Evolutionary conservation across 2,797 vertebrate genomes (phyloP).

Genomic region (Octomys mimax): DNA sequence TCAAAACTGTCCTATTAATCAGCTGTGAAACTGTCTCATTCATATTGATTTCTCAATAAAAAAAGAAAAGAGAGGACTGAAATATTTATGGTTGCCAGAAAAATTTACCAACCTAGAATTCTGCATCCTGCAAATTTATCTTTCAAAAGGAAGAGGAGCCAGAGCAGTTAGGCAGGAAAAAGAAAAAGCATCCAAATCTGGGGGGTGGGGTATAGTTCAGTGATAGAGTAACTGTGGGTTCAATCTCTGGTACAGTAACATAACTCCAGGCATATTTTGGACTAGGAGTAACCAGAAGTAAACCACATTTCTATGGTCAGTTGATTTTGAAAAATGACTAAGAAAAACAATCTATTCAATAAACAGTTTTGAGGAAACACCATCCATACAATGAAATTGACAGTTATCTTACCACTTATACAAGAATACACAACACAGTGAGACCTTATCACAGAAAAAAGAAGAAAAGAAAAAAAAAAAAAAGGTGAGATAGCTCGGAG

Average conservation of each 20-base stretch:
- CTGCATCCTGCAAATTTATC: background rate
- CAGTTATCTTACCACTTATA: background rate
- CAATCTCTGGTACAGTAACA: background rate
- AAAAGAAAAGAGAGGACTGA: background rate
- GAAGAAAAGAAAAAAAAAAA: too few relatives aligned
- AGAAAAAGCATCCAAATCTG: background rate
- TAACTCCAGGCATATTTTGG: background rate
- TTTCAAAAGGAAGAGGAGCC: background rate
- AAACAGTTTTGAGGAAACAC: background rate
- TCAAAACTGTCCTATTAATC: too few relatives aligned
- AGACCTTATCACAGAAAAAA: too few relatives aligned
- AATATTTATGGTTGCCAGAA: background rate
- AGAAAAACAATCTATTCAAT: background rate
- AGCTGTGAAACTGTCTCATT: too few relatives aligned
- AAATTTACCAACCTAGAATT: background rate
- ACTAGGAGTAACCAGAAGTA: background rate
- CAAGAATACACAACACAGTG: too few relatives aligned
- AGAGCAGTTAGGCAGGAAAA: background rate
- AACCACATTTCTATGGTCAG: background rate
- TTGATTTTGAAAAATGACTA: background rate
- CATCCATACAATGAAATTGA: background rate
- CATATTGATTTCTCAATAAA: too few relatives aligned
- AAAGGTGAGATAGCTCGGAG: too few relatives aligned
- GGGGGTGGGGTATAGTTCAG: too few relatives aligned
- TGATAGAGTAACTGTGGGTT: background rate